Conservation (phyloP, 2,113 vertebrate species). For the Tursiops truncatus region DNA sequence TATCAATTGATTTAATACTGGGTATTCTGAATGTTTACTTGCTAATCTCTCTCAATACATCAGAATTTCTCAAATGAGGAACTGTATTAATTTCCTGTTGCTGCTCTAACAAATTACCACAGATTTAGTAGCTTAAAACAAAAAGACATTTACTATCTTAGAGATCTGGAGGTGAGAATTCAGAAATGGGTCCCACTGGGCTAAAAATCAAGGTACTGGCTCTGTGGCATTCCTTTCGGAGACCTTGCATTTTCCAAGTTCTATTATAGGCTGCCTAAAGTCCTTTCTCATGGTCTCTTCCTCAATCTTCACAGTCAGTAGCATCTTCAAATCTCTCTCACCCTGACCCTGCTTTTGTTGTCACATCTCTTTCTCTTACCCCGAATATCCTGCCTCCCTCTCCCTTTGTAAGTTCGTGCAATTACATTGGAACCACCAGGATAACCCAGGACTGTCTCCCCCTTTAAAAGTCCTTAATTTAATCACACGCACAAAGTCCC, state of each 20-base stretch:
- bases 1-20: neutral
- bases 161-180: neutral
- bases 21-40: neutral
- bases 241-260: neutral
- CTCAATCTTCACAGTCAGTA: neutral
- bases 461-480: neutral
- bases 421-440: neutral
- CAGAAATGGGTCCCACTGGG: neutral
- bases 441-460: neutral
- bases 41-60: neutral
- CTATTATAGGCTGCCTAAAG: neutral
- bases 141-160: neutral
- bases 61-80: neutral
- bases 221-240: neutral
- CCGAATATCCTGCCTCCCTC: neutral
- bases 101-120: neutral
- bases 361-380: neutral
- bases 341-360: neutral
- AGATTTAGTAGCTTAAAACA: neutral
- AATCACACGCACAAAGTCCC: neutral
- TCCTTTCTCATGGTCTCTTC: neutral
- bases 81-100: neutral
- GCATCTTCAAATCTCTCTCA: neutral
- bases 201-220: neutral
- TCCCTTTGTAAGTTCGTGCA: neutral